Evolutionary conservation across 2,797 vertebrate species (phyloP).

Genomic region (Nannoperca obscura): DNA sequence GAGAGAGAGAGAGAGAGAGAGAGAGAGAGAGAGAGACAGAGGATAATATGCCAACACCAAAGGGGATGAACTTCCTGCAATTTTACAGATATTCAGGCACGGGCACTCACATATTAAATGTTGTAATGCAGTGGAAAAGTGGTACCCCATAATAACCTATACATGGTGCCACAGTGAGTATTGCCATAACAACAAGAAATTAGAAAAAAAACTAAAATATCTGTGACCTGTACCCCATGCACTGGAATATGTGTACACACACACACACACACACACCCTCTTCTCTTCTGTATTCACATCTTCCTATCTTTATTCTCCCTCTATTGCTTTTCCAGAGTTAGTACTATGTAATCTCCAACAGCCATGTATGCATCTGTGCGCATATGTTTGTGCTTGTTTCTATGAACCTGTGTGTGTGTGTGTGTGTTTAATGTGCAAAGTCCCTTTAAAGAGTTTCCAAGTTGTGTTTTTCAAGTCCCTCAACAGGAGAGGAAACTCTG

Average conservation of each 20-base stretch:
- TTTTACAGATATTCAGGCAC: slow-evolving; percentile 58
- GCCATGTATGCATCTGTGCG: slow-evolving; percentile 7
- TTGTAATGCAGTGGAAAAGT: slow-evolving; percentile 58
- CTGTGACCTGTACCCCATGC: slow-evolving; percentile 7
- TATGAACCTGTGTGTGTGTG: slow-evolving; percentile 1
- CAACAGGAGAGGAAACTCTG: slow-evolving; percentile 54
- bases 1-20: neutral
- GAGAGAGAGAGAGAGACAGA: slow-evolving; percentile 17
- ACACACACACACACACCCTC: neutral
- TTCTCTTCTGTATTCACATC: neutral
- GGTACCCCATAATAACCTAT: slow-evolving; percentile 43
- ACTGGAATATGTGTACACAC: slow-evolving; percentile 2
- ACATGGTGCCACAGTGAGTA: slow-evolving; percentile 23
- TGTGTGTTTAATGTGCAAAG: slow-evolving; percentile 48
- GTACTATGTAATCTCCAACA: slow-evolving; percentile 34
- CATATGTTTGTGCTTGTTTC: slow-evolving; percentile 12
- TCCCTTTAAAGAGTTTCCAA: slow-evolving; percentile 64
- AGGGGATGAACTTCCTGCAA: slow-evolving; percentile 64
- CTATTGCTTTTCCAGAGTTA: slow-evolving; percentile 29
- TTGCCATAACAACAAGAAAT: slow-evolving; percentile 17
- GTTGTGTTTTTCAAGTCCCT: slow-evolving; percentile 57
- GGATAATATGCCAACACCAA: slow-evolving; percentile 63
- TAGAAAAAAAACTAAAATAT: slow-evolving; percentile 20
- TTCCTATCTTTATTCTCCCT: slow-evolving; percentile 23
- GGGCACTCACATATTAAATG: slow-evolving; percentile 54